Conservation (phyloP, 2,888 invertebrate species). For the Scaptomyza parva region DNA sequence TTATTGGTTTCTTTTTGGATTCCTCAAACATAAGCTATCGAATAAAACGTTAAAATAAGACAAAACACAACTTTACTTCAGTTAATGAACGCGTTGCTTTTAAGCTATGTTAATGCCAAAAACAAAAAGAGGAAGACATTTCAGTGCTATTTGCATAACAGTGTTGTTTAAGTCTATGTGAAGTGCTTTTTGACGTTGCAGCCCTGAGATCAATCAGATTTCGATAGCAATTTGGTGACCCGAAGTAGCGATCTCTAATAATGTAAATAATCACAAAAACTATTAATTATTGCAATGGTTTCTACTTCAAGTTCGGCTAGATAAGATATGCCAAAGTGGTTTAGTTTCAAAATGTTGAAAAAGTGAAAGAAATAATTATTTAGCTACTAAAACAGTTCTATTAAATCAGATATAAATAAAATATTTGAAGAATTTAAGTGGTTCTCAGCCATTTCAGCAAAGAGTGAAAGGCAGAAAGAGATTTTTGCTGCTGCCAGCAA, state of each 20-base stretch:
- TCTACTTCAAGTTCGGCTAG: too few relatives aligned
- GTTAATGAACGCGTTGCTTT: too few relatives aligned
- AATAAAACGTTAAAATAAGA: not conserved
- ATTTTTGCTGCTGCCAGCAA: slow-evolving; percentile 3
- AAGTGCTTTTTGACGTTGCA: not conserved
- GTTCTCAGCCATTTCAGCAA: not conserved
- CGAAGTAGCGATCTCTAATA: not conserved
- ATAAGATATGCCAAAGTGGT: too few relatives aligned
- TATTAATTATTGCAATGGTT: too few relatives aligned
- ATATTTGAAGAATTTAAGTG: not conserved
- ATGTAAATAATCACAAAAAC: not conserved
- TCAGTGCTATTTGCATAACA: slow-evolving; percentile 1
- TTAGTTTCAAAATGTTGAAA: too few relatives aligned
- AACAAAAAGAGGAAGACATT: not conserved
- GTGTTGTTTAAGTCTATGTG: not conserved
- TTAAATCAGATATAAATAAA: not conserved
- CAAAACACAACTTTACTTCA: too few relatives aligned
- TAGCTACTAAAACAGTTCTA: too few relatives aligned
- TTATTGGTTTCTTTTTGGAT: not conserved
- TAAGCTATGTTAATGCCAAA: too few relatives aligned
- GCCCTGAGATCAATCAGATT: not conserved
- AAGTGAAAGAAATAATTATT: too few relatives aligned
- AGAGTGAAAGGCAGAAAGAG: too few relatives aligned
- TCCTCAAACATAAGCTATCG: not conserved
- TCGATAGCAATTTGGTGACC: not conserved